Conservation (phyloP, 1,140 invertebrate genomes). For the Drosophila nigrodunni region DNA sequence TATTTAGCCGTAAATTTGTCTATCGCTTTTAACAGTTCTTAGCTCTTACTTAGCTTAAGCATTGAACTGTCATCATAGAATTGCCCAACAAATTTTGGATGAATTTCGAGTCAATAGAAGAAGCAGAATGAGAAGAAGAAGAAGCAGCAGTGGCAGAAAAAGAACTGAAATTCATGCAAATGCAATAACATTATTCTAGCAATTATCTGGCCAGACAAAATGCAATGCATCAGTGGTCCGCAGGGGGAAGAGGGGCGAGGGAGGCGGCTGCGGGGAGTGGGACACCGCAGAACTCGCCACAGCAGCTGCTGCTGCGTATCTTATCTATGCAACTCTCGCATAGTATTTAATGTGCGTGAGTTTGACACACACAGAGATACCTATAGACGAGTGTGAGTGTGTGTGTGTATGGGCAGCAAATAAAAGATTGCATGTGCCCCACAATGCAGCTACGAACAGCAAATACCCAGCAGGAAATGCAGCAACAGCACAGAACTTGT, state of each 20-base stretch:
- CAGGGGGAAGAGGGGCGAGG: slow-evolving; percentile 10
- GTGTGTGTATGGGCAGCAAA: slow-evolving; percentile 52
- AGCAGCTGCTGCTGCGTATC: slow-evolving; percentile 71
- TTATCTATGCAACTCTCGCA: slow-evolving; percentile 81
- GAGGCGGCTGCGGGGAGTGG: too few relatives aligned
- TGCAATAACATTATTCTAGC: slow-evolving; percentile 77
- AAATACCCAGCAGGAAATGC: slow-evolving; percentile 35
- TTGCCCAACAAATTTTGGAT: slow-evolving; percentile 9
- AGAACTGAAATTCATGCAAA: slow-evolving; percentile 25
- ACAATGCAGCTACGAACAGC: slow-evolving; percentile 70
- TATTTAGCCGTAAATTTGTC: too few relatives aligned
- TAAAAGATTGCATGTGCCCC: slow-evolving; percentile 80
- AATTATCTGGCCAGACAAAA: slow-evolving; percentile 77
- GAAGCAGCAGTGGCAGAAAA: slow-evolving; percentile 30
- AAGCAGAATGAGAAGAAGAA: not conserved
- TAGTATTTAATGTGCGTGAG: slow-evolving; percentile 75
- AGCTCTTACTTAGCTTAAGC: too few relatives aligned
- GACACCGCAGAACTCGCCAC: slow-evolving; percentile 7
- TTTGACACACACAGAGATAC: slow-evolving; percentile 46
- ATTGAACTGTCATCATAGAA: not conserved
- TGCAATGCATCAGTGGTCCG: slow-evolving; percentile 70
- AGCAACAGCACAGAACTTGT: not conserved
- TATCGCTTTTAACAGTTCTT: too few relatives aligned
- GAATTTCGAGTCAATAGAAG: slow-evolving; percentile 4
- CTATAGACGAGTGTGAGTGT: slow-evolving; percentile 3